Conservation (phyloP, 2,113 vertebrate species). For the Sinocyclocheilus maitianheensis region DNA sequence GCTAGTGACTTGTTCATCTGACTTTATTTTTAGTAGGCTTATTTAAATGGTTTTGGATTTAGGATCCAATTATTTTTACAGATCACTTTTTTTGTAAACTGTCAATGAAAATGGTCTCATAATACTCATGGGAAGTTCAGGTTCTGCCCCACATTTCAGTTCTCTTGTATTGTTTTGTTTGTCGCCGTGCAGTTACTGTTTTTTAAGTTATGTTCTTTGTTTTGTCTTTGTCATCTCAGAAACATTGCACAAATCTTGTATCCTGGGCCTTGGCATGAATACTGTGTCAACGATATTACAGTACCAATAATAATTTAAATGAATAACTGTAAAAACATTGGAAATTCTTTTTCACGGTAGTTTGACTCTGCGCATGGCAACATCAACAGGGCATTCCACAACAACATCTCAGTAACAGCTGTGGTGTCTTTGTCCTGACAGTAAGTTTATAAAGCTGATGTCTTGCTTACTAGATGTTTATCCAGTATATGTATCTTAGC, state of each 20-base stretch:
- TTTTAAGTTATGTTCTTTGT: background rate
- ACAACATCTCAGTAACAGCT: background rate
- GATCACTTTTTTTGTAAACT: background rate
- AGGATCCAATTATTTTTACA: background rate
- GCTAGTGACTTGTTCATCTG: background rate
- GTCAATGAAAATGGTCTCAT: background rate
- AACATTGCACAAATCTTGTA: background rate
- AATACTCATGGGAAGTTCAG: background rate
- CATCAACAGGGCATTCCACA: background rate
- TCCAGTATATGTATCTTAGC: background rate
- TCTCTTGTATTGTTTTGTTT: background rate
- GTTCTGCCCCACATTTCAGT: background rate
- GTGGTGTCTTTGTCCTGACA: constrained; percentile 18
- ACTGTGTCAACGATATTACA: background rate
- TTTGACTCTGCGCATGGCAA: background rate
- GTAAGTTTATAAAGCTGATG: background rate
- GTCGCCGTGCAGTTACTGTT: background rate
- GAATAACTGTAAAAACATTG: background rate
- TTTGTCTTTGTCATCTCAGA: background rate
- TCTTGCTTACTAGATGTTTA: background rate
- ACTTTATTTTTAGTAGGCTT: background rate
- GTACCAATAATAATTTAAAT: background rate
- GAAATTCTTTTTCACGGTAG: background rate
- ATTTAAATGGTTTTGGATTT: background rate
- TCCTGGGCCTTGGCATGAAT: constrained; percentile 2